phyloP scores from a whole-genome alignment of 2,888 invertebrate species.

The Yponomeuta cagnagella region DNA sequence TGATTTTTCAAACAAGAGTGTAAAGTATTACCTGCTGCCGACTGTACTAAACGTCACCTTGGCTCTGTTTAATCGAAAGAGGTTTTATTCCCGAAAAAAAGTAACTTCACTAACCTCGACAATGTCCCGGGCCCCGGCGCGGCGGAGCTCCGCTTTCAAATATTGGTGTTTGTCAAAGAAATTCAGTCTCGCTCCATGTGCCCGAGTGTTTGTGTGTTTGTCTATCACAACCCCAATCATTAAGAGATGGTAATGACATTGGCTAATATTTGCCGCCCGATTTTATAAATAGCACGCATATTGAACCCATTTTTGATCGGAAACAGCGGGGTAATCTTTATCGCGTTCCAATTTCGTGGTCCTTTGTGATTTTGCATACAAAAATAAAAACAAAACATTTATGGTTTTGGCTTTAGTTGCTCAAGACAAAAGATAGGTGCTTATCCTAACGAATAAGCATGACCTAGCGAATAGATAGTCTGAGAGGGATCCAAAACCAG shows the following conservation, averaged over 20 bases:
- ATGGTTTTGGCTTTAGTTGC: not conserved
- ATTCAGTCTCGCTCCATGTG: slow-evolving; percentile 34
- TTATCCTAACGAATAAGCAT: too few species aligned
- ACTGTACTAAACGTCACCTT: too few species aligned
- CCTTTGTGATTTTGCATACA: not conserved
- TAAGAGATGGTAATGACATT: slow-evolving; percentile 17
- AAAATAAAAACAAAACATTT: too few species aligned
- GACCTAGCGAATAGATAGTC: too few species aligned
- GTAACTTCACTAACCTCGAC: not conserved
- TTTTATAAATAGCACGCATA: not conserved
- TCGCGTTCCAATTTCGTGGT: not conserved
- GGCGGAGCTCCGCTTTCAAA: slow-evolving; percentile 40
- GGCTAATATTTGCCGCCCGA: slow-evolving; percentile 5
- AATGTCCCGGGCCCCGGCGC: not conserved
- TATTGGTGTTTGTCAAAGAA: slow-evolving; percentile 74
- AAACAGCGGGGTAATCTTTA: not conserved
- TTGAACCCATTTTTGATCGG: not conserved
- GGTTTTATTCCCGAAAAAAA: not conserved
- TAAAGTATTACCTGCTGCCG: too few species aligned
- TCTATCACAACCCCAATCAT: slow-evolving; percentile 26
- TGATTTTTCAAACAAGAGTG: too few species aligned
- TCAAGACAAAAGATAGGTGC: not conserved
- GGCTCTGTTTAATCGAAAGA: not conserved
- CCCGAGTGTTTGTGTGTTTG: slow-evolving; percentile 33
- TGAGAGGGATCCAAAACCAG: too few species aligned